Percentiles rank a stretch among this genome's conserved stretches.
These are phyloP conservation scores for Notoglanidium macrostoma DNA, from an alignment of 2,797 vertebrate species.

Conservation along the genomic window DNA sequence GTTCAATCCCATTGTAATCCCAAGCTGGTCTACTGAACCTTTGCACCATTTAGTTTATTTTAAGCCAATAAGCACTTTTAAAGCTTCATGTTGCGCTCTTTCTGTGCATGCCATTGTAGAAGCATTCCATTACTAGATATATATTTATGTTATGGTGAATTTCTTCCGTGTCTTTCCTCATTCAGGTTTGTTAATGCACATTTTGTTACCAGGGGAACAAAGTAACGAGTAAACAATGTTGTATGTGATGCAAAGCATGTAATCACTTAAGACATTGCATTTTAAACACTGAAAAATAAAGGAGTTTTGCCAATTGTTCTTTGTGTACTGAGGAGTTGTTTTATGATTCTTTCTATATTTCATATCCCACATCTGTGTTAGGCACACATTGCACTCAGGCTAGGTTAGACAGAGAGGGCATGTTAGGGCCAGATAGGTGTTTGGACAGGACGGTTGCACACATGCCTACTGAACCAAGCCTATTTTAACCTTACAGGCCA, in stretches of 20 bases:
- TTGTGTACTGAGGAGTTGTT: conserved; percentile 86
- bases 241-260: conserved; percentile 90
- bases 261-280: conserved; percentile 84
- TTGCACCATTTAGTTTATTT: conserved; percentile 76
- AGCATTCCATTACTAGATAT: conserved; percentile 76
- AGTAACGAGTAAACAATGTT: conserved; percentile 65
- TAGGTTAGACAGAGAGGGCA: conserved; percentile 55
- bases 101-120: conserved; percentile 74
- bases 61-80: conserved; percentile 72
- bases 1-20: conserved; percentile 81
- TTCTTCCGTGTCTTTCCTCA: conserved; percentile 52
- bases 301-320: conserved; percentile 86
- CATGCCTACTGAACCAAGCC: conserved; percentile 87
- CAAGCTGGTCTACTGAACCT: conserved; percentile 78
- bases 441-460: conserved; percentile 76
- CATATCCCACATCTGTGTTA: conserved; percentile 44
- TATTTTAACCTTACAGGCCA: conserved; percentile 94
- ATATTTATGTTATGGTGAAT: conserved; percentile 68
- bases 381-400: conserved; percentile 62
- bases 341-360: conserved; percentile 61
- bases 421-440: conserved; percentile 73
- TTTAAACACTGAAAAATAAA: conserved; percentile 87
- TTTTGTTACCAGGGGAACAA: conserved; percentile 63
- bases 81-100: conserved; percentile 59
- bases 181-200: conserved; percentile 78